Percentiles rank a stretch among this genome's conserved stretches.
Conservation (phyloP, 2,888 invertebrate genomes). For the Nemapogon koenigi region DNA sequence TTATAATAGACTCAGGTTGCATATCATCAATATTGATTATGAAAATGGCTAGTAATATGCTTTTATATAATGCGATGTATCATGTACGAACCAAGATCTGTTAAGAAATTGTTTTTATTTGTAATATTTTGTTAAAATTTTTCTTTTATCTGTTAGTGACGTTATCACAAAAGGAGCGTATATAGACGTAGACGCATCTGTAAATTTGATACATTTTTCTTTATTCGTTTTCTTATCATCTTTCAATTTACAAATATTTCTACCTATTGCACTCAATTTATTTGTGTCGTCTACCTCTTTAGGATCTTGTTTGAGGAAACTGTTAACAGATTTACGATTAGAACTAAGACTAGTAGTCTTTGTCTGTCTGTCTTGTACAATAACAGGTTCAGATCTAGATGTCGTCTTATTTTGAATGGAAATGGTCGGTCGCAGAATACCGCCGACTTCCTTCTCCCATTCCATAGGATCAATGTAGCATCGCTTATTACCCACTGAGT, state of each 20-base stretch:
- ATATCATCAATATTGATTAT: no score
- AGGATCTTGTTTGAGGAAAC: constrained; percentile 29
- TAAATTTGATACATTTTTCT: constrained; percentile 40
- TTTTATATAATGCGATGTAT: no score
- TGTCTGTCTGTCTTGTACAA: constrained; percentile 33
- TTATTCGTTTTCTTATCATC: constrained; percentile 33
- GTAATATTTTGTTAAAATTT: no score
- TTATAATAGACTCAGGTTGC: no score
- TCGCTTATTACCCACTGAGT: constrained; percentile 59
- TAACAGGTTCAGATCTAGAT: constrained; percentile 29
- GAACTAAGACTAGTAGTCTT: constrained; percentile 36
- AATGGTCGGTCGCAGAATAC: constrained; percentile 54
- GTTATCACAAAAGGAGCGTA: constrained; percentile 44
- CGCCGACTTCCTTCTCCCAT: constrained; percentile 65
- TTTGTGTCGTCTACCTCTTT: constrained; percentile 40
- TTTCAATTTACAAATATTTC: constrained; percentile 45
- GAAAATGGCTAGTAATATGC: no score
- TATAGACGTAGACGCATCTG: constrained; percentile 47
- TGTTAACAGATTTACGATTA: constrained; percentile 26
- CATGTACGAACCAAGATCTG: no score
- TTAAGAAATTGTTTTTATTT: no score
- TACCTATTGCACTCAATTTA: constrained; percentile 51
- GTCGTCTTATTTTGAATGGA: constrained; percentile 48
- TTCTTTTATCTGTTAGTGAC: constrained; percentile 24
- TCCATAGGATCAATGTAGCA: constrained; percentile 58